phyloP scores from a whole-genome alignment of 2,888 invertebrate species.

The Cloeon dipterum region DNA sequence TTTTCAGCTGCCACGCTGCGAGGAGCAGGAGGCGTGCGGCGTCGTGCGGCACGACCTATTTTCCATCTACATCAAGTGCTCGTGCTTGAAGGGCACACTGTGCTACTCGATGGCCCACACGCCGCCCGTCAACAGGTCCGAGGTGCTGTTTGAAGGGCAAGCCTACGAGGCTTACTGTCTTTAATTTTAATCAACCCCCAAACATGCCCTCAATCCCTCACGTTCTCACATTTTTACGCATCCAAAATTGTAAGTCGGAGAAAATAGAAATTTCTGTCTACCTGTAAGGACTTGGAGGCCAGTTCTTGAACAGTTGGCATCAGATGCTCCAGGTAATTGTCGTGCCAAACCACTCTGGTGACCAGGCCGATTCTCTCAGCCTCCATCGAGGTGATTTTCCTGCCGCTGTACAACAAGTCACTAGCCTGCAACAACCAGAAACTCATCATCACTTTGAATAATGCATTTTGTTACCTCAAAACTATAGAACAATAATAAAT shows the following conservation, averaged over 20 bases:
- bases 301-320: conserved; percentile 40
- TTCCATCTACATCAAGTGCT: conserved; percentile 34
- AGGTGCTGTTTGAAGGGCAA: conserved; percentile 29
- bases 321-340: conserved; percentile 52
- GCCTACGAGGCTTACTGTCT: conserved; percentile 33
- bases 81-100: conserved; percentile 32
- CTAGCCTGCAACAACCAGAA: conserved; percentile 29
- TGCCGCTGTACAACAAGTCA: conserved; percentile 42
- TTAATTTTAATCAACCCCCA: conserved; percentile 20
- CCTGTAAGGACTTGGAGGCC: conserved; percentile 50
- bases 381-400: conserved; percentile 57
- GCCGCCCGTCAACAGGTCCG: conserved; percentile 19
- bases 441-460: neutral
- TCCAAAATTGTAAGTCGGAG: neutral
- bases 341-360: conserved; percentile 54
- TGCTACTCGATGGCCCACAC: conserved; percentile 26
- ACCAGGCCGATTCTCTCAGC: conserved; percentile 57
- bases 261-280: too few species aligned
- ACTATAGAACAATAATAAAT: too few species aligned
- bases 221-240: too few species aligned
- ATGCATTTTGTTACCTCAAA: too few species aligned
- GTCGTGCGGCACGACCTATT: conserved; percentile 30
- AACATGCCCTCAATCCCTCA: too few species aligned
- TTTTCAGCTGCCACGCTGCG: conserved; percentile 24
- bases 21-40: conserved; percentile 32